Percentiles rank a stretch among this genome's conserved stretches.
Evolutionary conservation across 2,797 vertebrate species (phyloP).

Genomic region (Sternarchorhynchus goeldii): DNA sequence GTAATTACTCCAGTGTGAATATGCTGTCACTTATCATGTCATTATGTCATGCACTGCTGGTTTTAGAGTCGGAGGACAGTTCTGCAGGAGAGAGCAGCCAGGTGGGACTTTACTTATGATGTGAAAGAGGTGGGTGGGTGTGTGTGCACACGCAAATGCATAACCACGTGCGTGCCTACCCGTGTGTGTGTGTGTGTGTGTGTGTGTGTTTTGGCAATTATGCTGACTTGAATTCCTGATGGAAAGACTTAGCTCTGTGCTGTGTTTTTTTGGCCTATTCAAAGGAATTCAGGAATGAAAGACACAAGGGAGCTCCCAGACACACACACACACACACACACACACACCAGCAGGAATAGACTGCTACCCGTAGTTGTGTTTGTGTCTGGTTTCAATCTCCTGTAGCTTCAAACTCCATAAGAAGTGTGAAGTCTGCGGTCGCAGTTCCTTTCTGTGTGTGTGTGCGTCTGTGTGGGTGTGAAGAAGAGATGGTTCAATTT

Average conservation of each 20-base stretch:
- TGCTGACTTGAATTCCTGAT: not conserved
- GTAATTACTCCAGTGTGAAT: conserved; percentile 21
- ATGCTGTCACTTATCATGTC: not conserved
- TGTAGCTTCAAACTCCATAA: conserved; percentile 22
- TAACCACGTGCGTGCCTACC: too few relatives aligned
- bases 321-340: not conserved
- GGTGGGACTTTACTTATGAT: too few relatives aligned
- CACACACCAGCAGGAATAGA: not conserved
- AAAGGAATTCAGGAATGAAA: conserved; percentile 20
- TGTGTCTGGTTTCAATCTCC: not conserved
- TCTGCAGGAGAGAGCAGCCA: not conserved
- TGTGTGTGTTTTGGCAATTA: not conserved
- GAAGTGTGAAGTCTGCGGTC: conserved; percentile 40
- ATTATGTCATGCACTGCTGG: not conserved
- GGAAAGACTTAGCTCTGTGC: not conserved
- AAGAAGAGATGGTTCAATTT: not conserved
- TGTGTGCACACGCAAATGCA: not conserved
- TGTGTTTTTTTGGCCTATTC: not conserved
- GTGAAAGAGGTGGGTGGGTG: not conserved
- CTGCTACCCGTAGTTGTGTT: not conserved
- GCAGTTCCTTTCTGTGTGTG: not conserved
- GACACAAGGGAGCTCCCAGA: not conserved
- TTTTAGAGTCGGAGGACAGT: not conserved
- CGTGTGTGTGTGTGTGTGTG: conserved; percentile 5
- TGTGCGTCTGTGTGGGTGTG: conserved; percentile 16